phyloP scores from a whole-genome alignment of 2,888 invertebrate species.

The Cryptophagus acutangulus region DNA sequence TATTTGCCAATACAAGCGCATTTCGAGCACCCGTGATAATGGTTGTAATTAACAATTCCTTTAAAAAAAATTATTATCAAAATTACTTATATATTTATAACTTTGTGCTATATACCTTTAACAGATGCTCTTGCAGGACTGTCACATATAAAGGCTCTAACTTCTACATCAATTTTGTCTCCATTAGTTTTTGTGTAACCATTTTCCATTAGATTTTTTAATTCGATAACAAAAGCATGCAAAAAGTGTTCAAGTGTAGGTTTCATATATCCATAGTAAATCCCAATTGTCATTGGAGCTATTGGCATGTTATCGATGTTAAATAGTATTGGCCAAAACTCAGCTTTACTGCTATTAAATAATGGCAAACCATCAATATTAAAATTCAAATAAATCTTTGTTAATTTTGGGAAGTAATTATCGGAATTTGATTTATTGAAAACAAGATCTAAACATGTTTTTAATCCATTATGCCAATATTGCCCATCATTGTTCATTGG shows the following conservation, averaged over 20 bases:
- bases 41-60: conserved; percentile 22
- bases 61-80: conserved; percentile 10
- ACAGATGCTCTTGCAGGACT: conserved; percentile 25
- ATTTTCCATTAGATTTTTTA: conserved; percentile 15
- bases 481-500: too few species aligned
- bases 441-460: too few species aligned
- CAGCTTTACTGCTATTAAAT: not conserved
- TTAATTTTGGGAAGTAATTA: too few species aligned
- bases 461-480: too few species aligned
- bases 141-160: conserved; percentile 23
- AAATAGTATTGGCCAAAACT: conserved; percentile 6
- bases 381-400: not conserved
- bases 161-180: too few species aligned
- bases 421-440: too few species aligned
- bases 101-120: conserved; percentile 21
- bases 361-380: not conserved
- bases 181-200: too few species aligned
- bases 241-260: conserved; percentile 15
- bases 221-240: conserved; percentile 22
- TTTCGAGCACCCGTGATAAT: conserved; percentile 22
- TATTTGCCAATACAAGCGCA: conserved; percentile 24
- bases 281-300: conserved; percentile 20
- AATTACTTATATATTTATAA: not conserved
- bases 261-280: conserved; percentile 20
- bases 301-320: conserved; percentile 19